A percentile compares a stretch with the other conserved stretches of the same genome.
Conservation (phyloP, 2,797 vertebrate genomes). For the Syndactyla subalaris region DNA sequence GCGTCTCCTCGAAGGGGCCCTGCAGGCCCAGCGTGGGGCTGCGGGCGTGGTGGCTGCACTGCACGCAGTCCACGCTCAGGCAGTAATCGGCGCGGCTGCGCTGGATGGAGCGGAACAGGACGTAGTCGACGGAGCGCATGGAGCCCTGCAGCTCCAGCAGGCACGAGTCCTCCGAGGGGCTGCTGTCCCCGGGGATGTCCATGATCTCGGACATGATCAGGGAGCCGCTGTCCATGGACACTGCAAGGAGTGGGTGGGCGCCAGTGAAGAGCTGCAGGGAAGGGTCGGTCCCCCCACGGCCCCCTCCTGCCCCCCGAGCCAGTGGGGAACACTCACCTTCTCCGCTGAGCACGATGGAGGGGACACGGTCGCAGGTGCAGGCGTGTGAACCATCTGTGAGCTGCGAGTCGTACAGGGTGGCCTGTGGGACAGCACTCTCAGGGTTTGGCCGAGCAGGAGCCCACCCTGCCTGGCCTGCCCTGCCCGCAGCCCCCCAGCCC, state of each 20-base stretch:
- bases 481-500: rapidly evolving
- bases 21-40: slow-evolving; percentile 67
- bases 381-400: slow-evolving; percentile 81
- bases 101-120: slow-evolving; percentile 83
- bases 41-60: slow-evolving; percentile 50
- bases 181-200: slow-evolving; percentile 93
- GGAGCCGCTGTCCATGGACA: slow-evolving; percentile 94
- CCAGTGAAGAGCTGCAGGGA: neutral
- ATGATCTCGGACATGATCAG: slow-evolving; percentile 93
- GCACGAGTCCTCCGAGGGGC: slow-evolving; percentile 95
- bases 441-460: neutral
- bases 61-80: slow-evolving; percentile 80
- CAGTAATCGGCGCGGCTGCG: slow-evolving; percentile 82
- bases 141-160: slow-evolving; percentile 89
- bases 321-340: slow-evolving; percentile 76
- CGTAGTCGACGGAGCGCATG: slow-evolving; percentile 77
- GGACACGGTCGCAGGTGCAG: slow-evolving; percentile 84
- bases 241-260: neutral
- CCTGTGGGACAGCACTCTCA: slow-evolving; percentile 67
- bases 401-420: slow-evolving; percentile 89
- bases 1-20: slow-evolving; percentile 83
- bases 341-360: slow-evolving; percentile 90
- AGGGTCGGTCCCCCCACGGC: rapidly evolving
- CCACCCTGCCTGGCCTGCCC: neutral
- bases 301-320: rapidly evolving